Base-by-base conservation (phyloP, 2,113 vertebrate species). In the Periophthalmus modestus region DNA sequence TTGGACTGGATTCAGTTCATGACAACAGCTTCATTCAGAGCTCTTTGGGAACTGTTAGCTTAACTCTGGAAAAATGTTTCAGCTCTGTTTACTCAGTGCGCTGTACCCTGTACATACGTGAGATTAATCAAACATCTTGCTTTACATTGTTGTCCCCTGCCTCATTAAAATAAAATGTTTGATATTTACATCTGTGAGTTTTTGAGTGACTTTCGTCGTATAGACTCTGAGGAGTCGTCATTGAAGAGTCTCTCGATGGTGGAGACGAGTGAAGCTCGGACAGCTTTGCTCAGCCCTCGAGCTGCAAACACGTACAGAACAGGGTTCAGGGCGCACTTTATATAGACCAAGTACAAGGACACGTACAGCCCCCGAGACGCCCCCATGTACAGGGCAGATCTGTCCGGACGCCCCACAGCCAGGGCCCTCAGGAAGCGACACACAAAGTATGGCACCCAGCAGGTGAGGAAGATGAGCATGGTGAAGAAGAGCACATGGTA, bases 381-480 rank as follows among this genome's bases (percentile, higher is more conserved):
- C n/a, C 13, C 0, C 0, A 0, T 0, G 0, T 3, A 0, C 6
- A 85, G 5, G 0, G 2, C 0, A 0, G 0, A 0, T 68, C 23
- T 21, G 0, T 58, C 1, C 0, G 52, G 0, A 0, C 0, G 0
- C 0, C 0, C 5, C 0, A 1, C 0, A 0, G 72, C 12, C 67
- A 94, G 70, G 3, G 87, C 83, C 13, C 16, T 62, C 36, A 94
- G 13, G 73, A 94, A 93, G 13, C 94, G 92, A 73, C 88, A 93
- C 21, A 89, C 85, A 72, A 94, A 94, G 68, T 94, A 94, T 2
- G 94, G 94, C 54, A 94, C 92, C 94, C 94, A 94, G 70, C 92
- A 94, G 69, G 91, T 92, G 66, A 94, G 89, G 80, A 93, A 94
- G 72, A 94, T 78, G 21, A 94, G 86, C 92, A 94, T 94, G 73